Conservation (phyloP, 2,797 vertebrate species). For the Orestias chungarensis region DNA sequence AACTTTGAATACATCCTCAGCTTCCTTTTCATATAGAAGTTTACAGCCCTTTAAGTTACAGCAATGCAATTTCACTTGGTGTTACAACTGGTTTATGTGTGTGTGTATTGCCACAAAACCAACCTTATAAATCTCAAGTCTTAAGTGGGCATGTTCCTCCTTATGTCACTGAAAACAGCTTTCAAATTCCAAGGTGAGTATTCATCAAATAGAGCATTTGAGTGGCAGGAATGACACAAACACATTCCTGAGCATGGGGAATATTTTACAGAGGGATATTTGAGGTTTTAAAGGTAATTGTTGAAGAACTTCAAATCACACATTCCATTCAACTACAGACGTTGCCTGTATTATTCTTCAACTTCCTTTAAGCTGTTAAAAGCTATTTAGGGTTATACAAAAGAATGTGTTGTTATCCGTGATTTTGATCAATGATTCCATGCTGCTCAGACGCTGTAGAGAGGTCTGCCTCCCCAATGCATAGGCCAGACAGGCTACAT, state of each 20-base stretch:
- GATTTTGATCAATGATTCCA: constrained; percentile 65
- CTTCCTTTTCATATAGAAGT: neutral
- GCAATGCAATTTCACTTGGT: neutral
- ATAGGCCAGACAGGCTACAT: constrained; percentile 71
- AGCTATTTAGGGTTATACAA: constrained; percentile 59
- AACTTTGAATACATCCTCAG: neutral
- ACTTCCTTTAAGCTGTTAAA: constrained; percentile 26
- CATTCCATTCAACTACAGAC: constrained; percentile 38
- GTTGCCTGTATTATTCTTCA: constrained; percentile 19
- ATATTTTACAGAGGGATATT: constrained; percentile 1
- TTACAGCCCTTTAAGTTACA: constrained; percentile 6
- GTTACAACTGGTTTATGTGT: neutral
- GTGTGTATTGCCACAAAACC: neutral
- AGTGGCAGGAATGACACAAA: constrained; percentile 7
- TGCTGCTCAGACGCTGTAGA: constrained; percentile 60
- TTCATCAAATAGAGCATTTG: constrained; percentile 1
- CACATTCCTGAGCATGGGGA: neutral
- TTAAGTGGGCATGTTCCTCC: neutral
- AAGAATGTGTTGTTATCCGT: constrained; percentile 43
- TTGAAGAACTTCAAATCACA: constrained; percentile 8
- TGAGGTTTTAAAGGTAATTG: constrained; percentile 9
- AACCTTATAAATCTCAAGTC: constrained; percentile 7
- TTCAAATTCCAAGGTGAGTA: constrained; percentile 8
- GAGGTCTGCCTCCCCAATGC: constrained; percentile 42
- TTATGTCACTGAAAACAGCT: constrained; percentile 7